Evolutionary conservation across 2,888 invertebrate species (phyloP).

Genomic region (Meloe dianella): DNA sequence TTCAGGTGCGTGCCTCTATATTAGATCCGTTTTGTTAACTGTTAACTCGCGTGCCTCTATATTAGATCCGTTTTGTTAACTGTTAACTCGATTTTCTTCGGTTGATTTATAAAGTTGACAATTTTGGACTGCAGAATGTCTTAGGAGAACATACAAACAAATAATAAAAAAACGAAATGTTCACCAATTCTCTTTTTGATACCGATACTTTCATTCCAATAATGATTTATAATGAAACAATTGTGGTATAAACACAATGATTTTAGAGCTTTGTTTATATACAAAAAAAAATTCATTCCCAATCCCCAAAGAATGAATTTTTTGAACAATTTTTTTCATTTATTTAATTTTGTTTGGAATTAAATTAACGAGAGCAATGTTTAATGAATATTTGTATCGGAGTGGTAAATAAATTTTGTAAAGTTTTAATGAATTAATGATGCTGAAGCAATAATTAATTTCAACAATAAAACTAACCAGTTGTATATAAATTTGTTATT

Average conservation of each 20-base stretch:
- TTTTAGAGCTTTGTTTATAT: neutral
- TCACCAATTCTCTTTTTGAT: neutral
- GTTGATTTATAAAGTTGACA: too few species aligned
- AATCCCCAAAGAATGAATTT: neutral
- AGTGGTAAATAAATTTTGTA: neutral
- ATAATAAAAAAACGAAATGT: neutral
- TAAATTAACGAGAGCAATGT: neutral
- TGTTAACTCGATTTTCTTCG: too few species aligned
- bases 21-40: too few species aligned
- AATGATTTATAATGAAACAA: neutral
- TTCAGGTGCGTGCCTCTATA: neutral
- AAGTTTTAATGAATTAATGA: neutral
- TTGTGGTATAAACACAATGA: neutral
- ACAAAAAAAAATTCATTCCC: neutral
- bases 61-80: too few species aligned
- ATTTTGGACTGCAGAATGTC: too few species aligned
- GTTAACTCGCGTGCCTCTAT: too few species aligned
- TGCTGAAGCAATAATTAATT: neutral
- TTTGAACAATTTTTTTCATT: neutral
- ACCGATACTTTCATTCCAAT: neutral
- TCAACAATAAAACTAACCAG: neutral
- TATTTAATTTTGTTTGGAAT: neutral
- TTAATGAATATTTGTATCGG: neutral
- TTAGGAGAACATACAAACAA: too few species aligned
- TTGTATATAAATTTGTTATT: neutral